Evolutionary conservation across 2,888 invertebrate species (phyloP), one percentile per base, ranked within the genome.

Genomic region (Odontothrips loti): DNA sequence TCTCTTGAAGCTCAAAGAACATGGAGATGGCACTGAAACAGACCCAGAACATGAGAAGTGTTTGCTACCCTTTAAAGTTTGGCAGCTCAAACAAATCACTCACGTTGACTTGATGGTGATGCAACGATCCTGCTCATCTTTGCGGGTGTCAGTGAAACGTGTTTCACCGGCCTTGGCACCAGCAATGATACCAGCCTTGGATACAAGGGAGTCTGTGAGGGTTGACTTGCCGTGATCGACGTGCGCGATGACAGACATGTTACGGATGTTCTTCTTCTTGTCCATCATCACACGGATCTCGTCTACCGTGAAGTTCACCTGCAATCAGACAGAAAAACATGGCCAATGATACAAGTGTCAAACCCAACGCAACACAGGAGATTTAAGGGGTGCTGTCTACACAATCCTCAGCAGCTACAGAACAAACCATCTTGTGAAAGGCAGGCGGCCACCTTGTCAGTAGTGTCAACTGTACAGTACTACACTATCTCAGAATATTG

Each of bases 261-360:
- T 99, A 88, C 99, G 94, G 91, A 99, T 99, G 89, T 99, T 99
- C 91, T 92, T 92, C 92, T 99, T 99, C 90, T 96, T 96, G 96
- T 99, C 99, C 99, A 99, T 99, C 94, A 99, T 96, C 88, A 87
- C 91, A 90, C 99, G 96, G 92, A 99, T 99, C 92, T 99, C 98
- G 92, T 99, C 99, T 90, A 99, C 96, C 85, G 99, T 99, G 90
- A 99, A 99, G 94, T 99, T 99, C 93, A 99, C 99, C 99, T 99
- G 86, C 78, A 88, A 86, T 80, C 82, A 82, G 23, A 81, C 27
- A 81, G 17, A 51, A 58, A 58, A 58, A 20, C 58, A 58, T 1
- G 48, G 8, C 29, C 20, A 34, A 79, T 15, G 47, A 63, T 48
- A 75, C 8, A 29, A 47, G 80, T 58, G 10, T 43, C 34, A 43